A percentile compares a stretch with the other conserved stretches of the same genome.
These are phyloP conservation scores for Hemiprocne comata DNA, from an alignment of 2,113 vertebrate species.

Conservation along the genomic window DNA sequence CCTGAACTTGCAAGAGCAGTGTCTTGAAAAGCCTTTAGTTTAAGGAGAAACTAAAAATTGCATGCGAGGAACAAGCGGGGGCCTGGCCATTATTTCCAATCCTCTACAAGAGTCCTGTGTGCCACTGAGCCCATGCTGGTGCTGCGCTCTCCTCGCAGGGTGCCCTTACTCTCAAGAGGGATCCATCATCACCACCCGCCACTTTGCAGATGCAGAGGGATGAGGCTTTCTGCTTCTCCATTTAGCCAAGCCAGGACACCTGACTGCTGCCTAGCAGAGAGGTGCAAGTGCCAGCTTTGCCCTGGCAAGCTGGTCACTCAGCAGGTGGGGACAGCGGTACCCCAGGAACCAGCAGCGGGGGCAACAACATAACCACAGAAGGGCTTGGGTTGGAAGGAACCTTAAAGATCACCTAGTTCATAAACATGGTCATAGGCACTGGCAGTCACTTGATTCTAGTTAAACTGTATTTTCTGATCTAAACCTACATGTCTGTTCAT, in stretches of 20 bases:
- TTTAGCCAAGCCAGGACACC: background rate
- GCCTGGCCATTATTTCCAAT: background rate
- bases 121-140: rapidly evolving
- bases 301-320: rapidly evolving
- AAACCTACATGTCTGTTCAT: background rate
- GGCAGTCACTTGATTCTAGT: background rate
- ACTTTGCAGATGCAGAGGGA: background rate
- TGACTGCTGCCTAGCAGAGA: background rate
- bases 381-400: too few relatives aligned
- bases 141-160: rapidly evolving
- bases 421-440: background rate
- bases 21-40: background rate
- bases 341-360: rapidly evolving
- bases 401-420: too few relatives aligned
- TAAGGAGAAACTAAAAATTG: background rate
- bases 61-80: background rate
- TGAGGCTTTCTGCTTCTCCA: background rate
- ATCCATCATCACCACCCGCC: too few relatives aligned
- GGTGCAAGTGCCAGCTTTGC: background rate
- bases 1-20: background rate
- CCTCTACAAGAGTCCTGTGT: background rate
- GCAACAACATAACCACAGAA: background rate
- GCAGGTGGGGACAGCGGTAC: background rate
- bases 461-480: background rate
- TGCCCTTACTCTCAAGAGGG: background rate